Evolutionary conservation across 2,113 vertebrate species (phyloP).

Genomic region (Myotis lucifugus): DNA sequence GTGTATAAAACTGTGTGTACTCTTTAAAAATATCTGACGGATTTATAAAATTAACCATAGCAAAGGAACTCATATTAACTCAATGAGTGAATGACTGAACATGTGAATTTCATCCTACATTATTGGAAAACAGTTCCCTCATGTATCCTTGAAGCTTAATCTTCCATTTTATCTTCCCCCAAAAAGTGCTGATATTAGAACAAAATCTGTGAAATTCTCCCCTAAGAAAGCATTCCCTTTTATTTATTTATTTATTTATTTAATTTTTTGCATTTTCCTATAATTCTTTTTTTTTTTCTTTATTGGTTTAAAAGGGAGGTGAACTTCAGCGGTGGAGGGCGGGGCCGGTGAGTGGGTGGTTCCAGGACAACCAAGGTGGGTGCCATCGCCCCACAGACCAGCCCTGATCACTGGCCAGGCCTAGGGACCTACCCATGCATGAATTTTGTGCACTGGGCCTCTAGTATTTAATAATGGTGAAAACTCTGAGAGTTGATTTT

Average conservation of each 20-base stretch:
- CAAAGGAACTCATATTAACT: constrained; percentile 18
- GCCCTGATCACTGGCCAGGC: too few relatives aligned
- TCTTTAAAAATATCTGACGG: constrained; percentile 31
- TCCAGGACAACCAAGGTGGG: too few relatives aligned
- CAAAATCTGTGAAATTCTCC: neutral
- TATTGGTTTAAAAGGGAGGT: too few relatives aligned
- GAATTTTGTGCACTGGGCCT: too few relatives aligned
- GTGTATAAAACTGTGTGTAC: neutral
- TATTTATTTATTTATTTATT: neutral
- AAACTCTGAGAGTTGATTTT: too few relatives aligned
- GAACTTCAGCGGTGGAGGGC: too few relatives aligned
- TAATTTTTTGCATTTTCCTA: too few relatives aligned
- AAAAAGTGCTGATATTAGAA: constrained; percentile 11
- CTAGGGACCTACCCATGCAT: too few relatives aligned
- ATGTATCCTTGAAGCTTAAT: constrained; percentile 6
- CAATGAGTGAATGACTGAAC: constrained; percentile 13
- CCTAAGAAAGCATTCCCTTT: neutral
- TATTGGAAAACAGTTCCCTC: neutral
- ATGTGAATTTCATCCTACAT: neutral
- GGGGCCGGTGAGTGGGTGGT: too few relatives aligned
- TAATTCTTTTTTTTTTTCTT: too few relatives aligned
- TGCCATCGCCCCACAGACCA: too few relatives aligned
- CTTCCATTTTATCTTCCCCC: constrained; percentile 35
- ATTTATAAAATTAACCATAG: constrained; percentile 46
- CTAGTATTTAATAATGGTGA: too few relatives aligned